Percentiles rank a stretch among this genome's conserved stretches.
phyloP scores from a whole-genome alignment of 2,113 vertebrate species.

The Heloderma charlesbogerti region DNA sequence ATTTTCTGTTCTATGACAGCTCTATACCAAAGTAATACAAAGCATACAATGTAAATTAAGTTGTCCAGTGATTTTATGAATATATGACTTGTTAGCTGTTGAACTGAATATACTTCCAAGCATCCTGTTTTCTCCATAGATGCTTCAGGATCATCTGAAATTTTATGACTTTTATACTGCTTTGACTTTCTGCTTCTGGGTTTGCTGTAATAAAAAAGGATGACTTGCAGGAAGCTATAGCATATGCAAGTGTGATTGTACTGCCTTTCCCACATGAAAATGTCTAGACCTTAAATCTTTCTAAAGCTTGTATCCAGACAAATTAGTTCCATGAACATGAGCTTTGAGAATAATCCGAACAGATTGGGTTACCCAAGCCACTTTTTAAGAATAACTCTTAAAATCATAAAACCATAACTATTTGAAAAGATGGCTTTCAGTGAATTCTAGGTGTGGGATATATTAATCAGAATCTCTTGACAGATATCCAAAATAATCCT shows the following conservation, averaged over 20 bases:
- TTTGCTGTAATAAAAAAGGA: slow-evolving; percentile 47
- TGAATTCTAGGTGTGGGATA: background rate
- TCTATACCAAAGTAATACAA: background rate
- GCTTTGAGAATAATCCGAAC: slow-evolving; percentile 70
- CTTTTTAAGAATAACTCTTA: slow-evolving; percentile 45
- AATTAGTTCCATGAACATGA: slow-evolving; percentile 78
- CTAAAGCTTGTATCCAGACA: slow-evolving; percentile 76
- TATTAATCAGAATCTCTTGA: background rate
- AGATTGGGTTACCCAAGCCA: slow-evolving; percentile 58
- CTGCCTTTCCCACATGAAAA: slow-evolving; percentile 72
- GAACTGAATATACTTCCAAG: background rate
- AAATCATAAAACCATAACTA: slow-evolving; percentile 41
- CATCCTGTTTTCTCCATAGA: slow-evolving; percentile 37
- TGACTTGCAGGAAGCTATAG: slow-evolving; percentile 57
- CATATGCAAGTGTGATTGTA: slow-evolving; percentile 49
- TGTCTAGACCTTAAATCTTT: slow-evolving; percentile 75
- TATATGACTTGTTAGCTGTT: background rate
- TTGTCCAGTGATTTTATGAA: background rate
- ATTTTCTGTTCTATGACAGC: background rate
- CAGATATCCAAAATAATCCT: slow-evolving; percentile 4
- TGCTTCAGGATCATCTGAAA: slow-evolving; percentile 46
- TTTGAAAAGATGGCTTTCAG: background rate
- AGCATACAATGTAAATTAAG: background rate
- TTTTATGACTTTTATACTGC: slow-evolving; percentile 46
- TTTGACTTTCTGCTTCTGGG: slow-evolving; percentile 53